Evolutionary conservation across 2,888 invertebrate species (phyloP).

Genomic region (Dryococelus australis): DNA sequence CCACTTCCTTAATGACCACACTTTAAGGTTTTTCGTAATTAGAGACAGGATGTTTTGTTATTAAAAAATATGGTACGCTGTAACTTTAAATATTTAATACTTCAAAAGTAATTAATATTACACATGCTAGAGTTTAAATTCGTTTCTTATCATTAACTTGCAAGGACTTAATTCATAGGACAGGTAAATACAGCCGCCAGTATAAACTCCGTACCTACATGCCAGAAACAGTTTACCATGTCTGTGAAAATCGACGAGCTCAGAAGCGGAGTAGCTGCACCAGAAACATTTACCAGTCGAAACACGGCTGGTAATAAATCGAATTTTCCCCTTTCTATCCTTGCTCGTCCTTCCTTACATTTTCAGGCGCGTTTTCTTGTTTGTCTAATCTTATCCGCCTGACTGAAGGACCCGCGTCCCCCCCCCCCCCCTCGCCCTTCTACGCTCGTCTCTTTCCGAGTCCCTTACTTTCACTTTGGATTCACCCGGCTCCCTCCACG

Average conservation of each 20-base stretch:
- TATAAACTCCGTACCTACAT: too few relatives aligned
- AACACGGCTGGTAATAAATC: background rate
- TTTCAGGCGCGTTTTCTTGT: conserved; percentile 16
- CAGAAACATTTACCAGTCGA: conserved; percentile 6
- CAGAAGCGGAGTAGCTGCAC: background rate
- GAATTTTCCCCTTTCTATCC: background rate
- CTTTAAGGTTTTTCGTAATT: too few relatives aligned
- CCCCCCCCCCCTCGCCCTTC: background rate
- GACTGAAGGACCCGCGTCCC: background rate
- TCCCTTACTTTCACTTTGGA: background rate
- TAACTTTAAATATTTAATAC: too few relatives aligned
- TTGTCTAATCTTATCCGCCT: conserved; percentile 16
- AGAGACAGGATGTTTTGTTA: too few relatives aligned
- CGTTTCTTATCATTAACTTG: too few relatives aligned
- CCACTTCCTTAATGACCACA: too few relatives aligned
- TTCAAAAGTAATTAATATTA: too few relatives aligned
- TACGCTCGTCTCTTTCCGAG: background rate
- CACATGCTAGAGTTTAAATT: too few relatives aligned
- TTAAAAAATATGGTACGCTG: too few relatives aligned
- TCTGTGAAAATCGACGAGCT: background rate
- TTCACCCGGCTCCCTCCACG: background rate
- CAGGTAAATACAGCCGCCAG: too few relatives aligned
- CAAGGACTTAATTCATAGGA: too few relatives aligned
- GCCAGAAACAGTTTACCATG: background rate
- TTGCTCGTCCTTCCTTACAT: background rate